phyloP scores from a whole-genome alignment of 1,140 invertebrate genomes.

The Polypedilum pembai region DNA sequence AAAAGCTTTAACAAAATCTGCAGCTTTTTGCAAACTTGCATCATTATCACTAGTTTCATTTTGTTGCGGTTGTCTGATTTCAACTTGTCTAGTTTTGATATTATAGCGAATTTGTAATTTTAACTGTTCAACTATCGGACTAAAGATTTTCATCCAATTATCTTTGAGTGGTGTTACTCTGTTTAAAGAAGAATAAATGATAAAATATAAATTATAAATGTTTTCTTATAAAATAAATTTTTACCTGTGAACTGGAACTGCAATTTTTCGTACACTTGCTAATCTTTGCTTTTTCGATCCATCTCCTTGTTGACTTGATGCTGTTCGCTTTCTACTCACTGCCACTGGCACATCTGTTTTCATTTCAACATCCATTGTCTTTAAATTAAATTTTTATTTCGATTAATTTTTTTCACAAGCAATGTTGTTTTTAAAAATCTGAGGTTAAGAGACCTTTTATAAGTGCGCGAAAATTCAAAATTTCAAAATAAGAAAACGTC shows the following conservation, averaged over 20 bases:
- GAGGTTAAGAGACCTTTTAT: no score
- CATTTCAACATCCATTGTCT: conserved; percentile 7
- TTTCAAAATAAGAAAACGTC: no score
- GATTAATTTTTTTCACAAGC: no score
- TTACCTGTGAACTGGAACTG: background rate
- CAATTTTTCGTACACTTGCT: background rate
- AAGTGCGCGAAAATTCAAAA: no score
- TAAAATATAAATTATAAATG: conserved; percentile 46
- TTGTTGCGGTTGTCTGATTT: conserved; percentile 52
- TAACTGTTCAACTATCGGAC: conserved; percentile 91
- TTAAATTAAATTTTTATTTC: no score
- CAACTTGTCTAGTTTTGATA: conserved; percentile 82
- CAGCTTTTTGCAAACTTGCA: conserved; percentile 89
- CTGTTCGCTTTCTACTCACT: background rate
- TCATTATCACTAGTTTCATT: conserved; percentile 71
- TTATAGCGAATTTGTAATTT: conserved; percentile 93
- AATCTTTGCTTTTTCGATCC: background rate
- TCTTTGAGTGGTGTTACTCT: conserved; percentile 91
- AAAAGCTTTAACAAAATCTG: conserved; percentile 97
- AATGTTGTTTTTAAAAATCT: no score
- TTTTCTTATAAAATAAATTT: background rate
- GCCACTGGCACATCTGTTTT: conserved; percentile 28
- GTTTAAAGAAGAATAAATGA: conserved; percentile 61
- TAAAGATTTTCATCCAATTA: conserved; percentile 96
- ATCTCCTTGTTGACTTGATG: background rate